These are phyloP conservation scores for Ericerus pela DNA, from an alignment of 1,140 invertebrate species.

Conservation along the genomic window DNA sequence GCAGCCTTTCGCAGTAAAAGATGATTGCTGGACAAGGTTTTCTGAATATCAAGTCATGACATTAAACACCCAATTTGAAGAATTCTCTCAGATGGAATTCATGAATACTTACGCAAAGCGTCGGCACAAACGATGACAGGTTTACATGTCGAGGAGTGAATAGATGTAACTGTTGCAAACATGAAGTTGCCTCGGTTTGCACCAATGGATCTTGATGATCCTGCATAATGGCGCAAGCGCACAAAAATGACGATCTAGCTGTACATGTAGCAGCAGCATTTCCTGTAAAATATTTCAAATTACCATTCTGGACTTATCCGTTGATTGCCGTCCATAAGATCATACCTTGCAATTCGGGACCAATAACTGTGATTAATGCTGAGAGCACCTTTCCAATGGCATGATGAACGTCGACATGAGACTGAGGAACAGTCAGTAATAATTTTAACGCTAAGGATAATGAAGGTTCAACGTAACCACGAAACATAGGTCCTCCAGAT, in stretches of 20 bases:
- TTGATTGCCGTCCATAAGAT: neutral
- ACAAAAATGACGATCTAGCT: constrained; percentile 62
- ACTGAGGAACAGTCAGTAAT: constrained; percentile 72
- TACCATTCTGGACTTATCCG: neutral
- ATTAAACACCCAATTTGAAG: neutral
- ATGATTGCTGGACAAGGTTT: constrained; percentile 73
- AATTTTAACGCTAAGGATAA: constrained; percentile 77
- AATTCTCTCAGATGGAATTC: neutral
- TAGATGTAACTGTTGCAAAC: constrained; percentile 92
- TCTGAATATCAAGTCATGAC: constrained; percentile 35
- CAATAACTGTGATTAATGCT: constrained; percentile 91
- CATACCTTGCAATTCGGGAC: constrained; percentile 84
- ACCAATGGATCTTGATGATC: constrained; percentile 78
- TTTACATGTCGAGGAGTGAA: constrained; percentile 93
- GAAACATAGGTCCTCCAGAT: constrained; percentile 95
- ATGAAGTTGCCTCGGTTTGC: constrained; percentile 88
- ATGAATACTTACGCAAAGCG: constrained; percentile 67
- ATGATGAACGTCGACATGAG: constrained; percentile 82
- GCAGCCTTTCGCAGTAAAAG: constrained; percentile 80
- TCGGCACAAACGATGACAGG: constrained; percentile 78
- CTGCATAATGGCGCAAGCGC: constrained; percentile 84
- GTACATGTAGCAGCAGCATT: constrained; percentile 52
- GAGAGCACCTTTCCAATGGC: constrained; percentile 87
- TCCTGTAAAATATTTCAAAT: constrained; percentile 27
- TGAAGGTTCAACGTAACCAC: constrained; percentile 88